A percentile compares a stretch with the other conserved stretches of the same genome.
These are phyloP conservation scores for Typhlomys cinereus DNA, from an alignment of 2,113 vertebrate genomes.

Conservation along the genomic window DNA sequence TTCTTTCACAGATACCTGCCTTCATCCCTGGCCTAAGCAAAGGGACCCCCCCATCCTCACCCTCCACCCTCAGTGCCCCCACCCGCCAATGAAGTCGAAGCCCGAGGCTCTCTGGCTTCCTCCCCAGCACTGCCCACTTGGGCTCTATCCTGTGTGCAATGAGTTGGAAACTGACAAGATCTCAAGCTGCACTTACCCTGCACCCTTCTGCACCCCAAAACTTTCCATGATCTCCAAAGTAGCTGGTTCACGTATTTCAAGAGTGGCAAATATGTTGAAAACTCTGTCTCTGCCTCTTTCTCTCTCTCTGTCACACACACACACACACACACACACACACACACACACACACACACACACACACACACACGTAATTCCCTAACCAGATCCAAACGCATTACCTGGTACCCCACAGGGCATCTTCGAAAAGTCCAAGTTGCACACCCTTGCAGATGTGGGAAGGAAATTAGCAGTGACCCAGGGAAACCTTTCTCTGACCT, in stretches of 20 bases:
- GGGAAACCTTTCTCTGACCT: not conserved
- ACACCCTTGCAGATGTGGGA: not conserved
- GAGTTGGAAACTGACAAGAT: not conserved
- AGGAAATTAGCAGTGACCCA: not conserved
- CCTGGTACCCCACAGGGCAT: not conserved
- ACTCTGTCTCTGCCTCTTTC: rapidly evolving
- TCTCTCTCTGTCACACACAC: too few relatives aligned
- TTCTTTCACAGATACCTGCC: not conserved
- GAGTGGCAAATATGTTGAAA: not conserved
- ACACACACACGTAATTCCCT: too few relatives aligned
- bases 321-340: too few relatives aligned
- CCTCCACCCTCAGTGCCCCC: too few relatives aligned
- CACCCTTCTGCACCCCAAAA: too few relatives aligned
- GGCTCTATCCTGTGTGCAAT: not conserved
- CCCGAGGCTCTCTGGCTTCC: not conserved
- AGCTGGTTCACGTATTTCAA: not conserved
- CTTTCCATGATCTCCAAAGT: not conserved
- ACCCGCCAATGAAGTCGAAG: too few relatives aligned
- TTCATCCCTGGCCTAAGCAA: not conserved
- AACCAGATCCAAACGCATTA: not conserved
- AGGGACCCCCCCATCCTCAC: too few relatives aligned
- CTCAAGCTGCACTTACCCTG: not conserved
- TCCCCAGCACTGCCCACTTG: rapidly evolving
- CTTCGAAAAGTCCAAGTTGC: not conserved
- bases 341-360: too few relatives aligned